phyloP scores from a whole-genome alignment of 2,113 vertebrate species.

The Megaceryle maxima region DNA sequence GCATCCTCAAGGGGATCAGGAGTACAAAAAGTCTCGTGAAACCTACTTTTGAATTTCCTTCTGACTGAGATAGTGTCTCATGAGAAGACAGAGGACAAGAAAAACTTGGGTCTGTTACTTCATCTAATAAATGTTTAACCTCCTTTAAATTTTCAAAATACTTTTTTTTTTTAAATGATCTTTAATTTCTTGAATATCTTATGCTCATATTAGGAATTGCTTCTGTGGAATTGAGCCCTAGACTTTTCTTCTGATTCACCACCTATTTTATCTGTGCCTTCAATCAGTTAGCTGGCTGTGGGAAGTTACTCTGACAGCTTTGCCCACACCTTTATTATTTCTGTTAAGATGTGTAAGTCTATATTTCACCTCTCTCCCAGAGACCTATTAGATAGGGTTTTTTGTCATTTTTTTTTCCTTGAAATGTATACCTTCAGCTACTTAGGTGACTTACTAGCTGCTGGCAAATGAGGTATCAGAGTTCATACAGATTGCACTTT shows the following conservation, averaged over 20 bases:
- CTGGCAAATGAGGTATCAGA: neutral
- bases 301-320: conserved; percentile 11
- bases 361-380: neutral
- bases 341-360: conserved; percentile 13
- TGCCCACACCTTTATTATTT: conserved; percentile 34
- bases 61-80: neutral
- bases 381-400: neutral
- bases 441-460: neutral
- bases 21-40: neutral
- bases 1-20: neutral
- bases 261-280: neutral
- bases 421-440: conserved; percentile 1
- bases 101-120: neutral
- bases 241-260: neutral
- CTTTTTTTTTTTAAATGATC: neutral
- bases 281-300: neutral
- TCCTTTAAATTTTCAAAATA: neutral
- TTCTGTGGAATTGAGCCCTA: neutral
- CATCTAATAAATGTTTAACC: neutral
- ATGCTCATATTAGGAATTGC: neutral
- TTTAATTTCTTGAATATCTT: neutral
- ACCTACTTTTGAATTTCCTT: conserved; percentile 7
- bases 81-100: neutral
- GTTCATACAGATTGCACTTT: neutral
- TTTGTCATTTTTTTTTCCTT: neutral